Evolutionary conservation across 2,113 vertebrate species (phyloP).

Genomic region (Neolamprologus ventralis): DNA sequence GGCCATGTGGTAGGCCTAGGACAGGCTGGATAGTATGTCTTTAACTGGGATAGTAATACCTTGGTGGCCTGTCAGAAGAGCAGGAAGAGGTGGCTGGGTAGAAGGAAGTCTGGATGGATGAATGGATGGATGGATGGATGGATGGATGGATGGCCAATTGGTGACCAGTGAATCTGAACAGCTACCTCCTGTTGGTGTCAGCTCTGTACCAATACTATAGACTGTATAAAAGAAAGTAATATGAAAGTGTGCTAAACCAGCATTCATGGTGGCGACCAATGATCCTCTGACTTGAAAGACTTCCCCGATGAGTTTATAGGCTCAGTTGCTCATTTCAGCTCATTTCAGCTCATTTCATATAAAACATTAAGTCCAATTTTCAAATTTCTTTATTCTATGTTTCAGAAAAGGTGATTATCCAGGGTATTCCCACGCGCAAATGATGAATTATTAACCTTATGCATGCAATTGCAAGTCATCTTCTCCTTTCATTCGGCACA

Average conservation of each 20-base stretch:
- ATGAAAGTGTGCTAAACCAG: background rate
- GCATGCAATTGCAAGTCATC: background rate
- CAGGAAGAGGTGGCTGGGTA: background rate
- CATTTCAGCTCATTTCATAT: background rate
- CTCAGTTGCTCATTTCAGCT: background rate
- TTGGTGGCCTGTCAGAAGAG: background rate
- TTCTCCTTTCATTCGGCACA: background rate
- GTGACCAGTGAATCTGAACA: background rate
- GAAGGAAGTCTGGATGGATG: background rate
- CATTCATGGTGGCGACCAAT: background rate
- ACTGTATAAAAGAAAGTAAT: background rate
- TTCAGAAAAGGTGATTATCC: background rate
- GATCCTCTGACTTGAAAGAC: background rate
- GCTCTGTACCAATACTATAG: background rate
- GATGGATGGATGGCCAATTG: background rate
- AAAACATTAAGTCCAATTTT: background rate
- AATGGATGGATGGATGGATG: background rate
- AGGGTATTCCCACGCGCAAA: background rate
- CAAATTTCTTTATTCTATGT: background rate
- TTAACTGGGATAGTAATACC: background rate
- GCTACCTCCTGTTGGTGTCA: background rate
- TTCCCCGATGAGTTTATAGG: background rate
- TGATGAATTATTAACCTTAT: background rate
- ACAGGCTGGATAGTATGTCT: background rate
- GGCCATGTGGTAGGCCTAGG: background rate